Evolutionary conservation across 1,140 invertebrate species (phyloP), one percentile per base, ranked within the genome.

Genomic region (Bursaphelenchus mucronatus): DNA sequence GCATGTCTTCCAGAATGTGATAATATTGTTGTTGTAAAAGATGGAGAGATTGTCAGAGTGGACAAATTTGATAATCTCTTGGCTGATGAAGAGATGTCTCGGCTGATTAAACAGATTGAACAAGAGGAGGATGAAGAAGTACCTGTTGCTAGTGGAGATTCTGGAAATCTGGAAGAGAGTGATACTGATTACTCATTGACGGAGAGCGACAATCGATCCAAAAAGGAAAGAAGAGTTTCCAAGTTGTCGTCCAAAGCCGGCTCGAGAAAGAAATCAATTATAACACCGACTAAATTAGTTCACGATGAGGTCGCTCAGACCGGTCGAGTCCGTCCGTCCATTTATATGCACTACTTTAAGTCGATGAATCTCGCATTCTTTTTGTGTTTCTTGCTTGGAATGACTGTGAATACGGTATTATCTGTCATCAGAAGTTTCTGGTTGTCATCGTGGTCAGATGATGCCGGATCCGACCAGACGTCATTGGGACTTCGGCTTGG

Each of bases 301-400:
- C 68, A 76, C 50, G 76, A 78, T 50, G 78, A 80, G 44, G 51
- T 19, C 13, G 61, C 78, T 39, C 68, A 78, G 61, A 80, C 79
- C 17, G 77, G 79, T 19, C 43, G 82, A 66, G 80, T 82, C 10
- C 71, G 76, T 52, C 56, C 51, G 0, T 59, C 40, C 17, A 79
- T 84, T 2, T 83, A 83, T 64, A 44, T 70, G 21, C 66, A 72
- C n/a, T 83, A 83, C 52, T 68, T 84, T 30, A 62, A 63, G 49
- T 67, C 81, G 11, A 74, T 82, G 63, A 81, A 81, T 13, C 67
- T 61, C 30, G 51, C 46, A 15, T 59, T 70, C 41, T 59, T 59
- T 39, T n/a, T 44, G 19, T n/a, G 43, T 21, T 69, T 62, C 30
- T n/a, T 73, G 5, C 8, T 75, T 7, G 76, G 75, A 21, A 11